These are phyloP conservation scores for Teleopsis dalmanni DNA, from an alignment of 1,140 invertebrate genomes.

Conservation along the genomic window DNA sequence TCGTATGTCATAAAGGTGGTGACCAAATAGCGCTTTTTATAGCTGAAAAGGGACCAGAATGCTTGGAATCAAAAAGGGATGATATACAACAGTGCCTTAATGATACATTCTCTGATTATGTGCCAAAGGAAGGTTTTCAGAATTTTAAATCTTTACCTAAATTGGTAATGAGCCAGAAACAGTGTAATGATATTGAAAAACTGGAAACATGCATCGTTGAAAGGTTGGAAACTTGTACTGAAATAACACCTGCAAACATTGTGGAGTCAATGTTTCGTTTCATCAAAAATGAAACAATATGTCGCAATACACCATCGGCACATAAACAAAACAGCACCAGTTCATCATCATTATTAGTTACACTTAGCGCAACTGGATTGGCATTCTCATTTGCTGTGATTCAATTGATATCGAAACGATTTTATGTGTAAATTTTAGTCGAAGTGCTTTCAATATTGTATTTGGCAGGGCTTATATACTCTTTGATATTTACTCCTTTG, in stretches of 20 bases:
- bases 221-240: constrained; percentile 57
- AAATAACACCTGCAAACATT: constrained; percentile 71
- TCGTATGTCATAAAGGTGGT: constrained; percentile 70
- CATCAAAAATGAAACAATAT: constrained; percentile 37
- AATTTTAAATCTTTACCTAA: constrained; percentile 30
- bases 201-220: constrained; percentile 58
- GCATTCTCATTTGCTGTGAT: too few species aligned
- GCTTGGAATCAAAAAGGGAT: constrained; percentile 54
- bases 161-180: constrained; percentile 29
- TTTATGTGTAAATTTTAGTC: too few species aligned
- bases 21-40: constrained; percentile 76
- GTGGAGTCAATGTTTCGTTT: constrained; percentile 69
- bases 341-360: too few species aligned
- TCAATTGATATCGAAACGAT: too few species aligned
- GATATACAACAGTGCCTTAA: constrained; percentile 59
- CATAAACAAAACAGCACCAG: too few species aligned
- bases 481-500: too few species aligned
- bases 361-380: too few species aligned
- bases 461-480: too few species aligned
- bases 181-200: constrained; percentile 47
- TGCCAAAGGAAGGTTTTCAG: constrained; percentile 37
- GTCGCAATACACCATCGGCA: constrained; percentile 11
- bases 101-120: constrained; percentile 48
- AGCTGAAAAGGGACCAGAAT: constrained; percentile 67
- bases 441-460: too few species aligned